A percentile compares a stretch with the other conserved stretches of the same genome.
Evolutionary conservation across 2,797 vertebrate species (phyloP).

Genomic region (Cirrhinus mrigala): DNA sequence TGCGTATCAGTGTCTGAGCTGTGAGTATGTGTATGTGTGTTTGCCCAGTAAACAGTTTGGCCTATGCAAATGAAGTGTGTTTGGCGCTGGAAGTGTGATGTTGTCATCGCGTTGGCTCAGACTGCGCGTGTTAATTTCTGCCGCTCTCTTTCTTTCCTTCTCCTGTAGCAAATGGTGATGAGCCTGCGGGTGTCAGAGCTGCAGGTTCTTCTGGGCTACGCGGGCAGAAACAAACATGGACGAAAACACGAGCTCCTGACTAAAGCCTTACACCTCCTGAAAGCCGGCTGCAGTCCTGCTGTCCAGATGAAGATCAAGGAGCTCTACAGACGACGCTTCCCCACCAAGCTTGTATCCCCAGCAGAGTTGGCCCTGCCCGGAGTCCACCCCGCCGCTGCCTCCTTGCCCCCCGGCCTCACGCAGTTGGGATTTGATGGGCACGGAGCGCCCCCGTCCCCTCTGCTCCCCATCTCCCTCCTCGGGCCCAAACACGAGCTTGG

Average conservation of each 20-base stretch:
- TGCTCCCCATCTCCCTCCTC: constrained; percentile 93
- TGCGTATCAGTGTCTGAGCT: constrained; percentile 38
- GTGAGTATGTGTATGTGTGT: constrained; percentile 40
- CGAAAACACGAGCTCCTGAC: constrained; percentile 98
- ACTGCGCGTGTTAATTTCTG: constrained; percentile 4
- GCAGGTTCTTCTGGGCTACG: constrained; percentile 97
- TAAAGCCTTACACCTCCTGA: constrained; percentile 95
- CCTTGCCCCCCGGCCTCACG: constrained; percentile 88
- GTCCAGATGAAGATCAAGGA: constrained; percentile 99
- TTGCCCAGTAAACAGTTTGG: constrained; percentile 55
- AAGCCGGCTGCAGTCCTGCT: constrained; percentile 95
- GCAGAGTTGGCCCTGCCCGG: constrained; percentile 88
- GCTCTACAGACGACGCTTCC: constrained; percentile 95
- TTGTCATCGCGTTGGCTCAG: constrained; percentile 26
- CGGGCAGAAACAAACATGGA: constrained; percentile 97
- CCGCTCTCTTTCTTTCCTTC: constrained; percentile 21
- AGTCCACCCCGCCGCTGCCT: constrained; percentile 85
- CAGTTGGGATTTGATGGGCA: constrained; percentile 89
- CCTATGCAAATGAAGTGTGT: constrained; percentile 41
- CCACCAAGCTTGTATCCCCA: constrained; percentile 93
- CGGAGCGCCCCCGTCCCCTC: constrained; percentile 83
- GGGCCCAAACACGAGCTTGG: constrained; percentile 96
- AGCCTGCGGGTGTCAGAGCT: constrained; percentile 99
- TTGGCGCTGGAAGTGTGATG: constrained; percentile 16
- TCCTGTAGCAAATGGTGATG: constrained; percentile 98